These are phyloP conservation scores for Drosophila monieri DNA, from an alignment of 2,888 invertebrate species.

Conservation along the genomic window DNA sequence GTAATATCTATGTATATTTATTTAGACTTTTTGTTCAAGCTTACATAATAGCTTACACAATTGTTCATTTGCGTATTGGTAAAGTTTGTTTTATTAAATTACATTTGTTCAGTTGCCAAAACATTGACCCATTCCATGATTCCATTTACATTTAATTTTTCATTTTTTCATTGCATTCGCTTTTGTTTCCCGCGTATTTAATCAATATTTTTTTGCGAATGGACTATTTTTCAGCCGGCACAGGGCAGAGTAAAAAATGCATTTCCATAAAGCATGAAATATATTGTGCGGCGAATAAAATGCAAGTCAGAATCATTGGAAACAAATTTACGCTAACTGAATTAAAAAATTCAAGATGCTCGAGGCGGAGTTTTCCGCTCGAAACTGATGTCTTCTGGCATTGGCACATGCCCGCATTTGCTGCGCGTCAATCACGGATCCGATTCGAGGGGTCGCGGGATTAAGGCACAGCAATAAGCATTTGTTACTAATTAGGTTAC, in stretches of 20 bases:
- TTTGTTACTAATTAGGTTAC: slow-evolving; percentile 62
- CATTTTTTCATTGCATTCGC: slow-evolving; percentile 52
- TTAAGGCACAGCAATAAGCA: slow-evolving; percentile 80
- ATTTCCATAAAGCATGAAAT: slow-evolving; percentile 29
- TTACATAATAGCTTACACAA: slow-evolving; percentile 75
- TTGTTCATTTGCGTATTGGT: slow-evolving; percentile 63
- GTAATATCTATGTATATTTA: slow-evolving; percentile 58
- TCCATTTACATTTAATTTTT: slow-evolving; percentile 55
- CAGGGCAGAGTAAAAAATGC: slow-evolving; percentile 28
- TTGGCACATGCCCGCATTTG: slow-evolving; percentile 50
- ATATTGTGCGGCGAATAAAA: slow-evolving; percentile 43
- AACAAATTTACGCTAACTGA: slow-evolving; percentile 49
- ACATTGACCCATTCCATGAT: slow-evolving; percentile 61
- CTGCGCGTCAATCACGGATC: slow-evolving; percentile 82
- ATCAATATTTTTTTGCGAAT: slow-evolving; percentile 42
- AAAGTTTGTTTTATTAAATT: slow-evolving; percentile 74
- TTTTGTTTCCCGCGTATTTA: slow-evolving; percentile 45
- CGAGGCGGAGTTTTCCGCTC: neutral
- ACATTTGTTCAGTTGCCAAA: slow-evolving; percentile 69
- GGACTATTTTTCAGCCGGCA: slow-evolving; percentile 18
- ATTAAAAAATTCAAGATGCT: slow-evolving; percentile 43
- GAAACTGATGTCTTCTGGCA: neutral
- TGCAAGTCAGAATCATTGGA: slow-evolving; percentile 56
- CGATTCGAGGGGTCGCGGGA: slow-evolving; percentile 67
- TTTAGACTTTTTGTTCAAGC: slow-evolving; percentile 67